A percentile compares a stretch with the other conserved stretches of the same genome.
phyloP scores from a whole-genome alignment of 2,113 vertebrate species.

The Prionailurus bengalensis region DNA sequence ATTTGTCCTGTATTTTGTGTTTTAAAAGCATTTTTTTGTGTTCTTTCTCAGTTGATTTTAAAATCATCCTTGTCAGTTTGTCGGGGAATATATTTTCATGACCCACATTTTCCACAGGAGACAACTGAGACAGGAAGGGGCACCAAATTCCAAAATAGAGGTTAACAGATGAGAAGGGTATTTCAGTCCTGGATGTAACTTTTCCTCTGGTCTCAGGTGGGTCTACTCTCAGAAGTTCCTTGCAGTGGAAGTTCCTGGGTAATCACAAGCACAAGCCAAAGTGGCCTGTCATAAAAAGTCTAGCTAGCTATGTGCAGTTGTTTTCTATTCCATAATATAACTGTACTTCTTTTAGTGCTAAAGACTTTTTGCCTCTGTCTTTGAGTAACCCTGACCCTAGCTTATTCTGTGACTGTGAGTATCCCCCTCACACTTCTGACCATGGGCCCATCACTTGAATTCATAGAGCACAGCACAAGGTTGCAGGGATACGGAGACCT shows the following conservation, averaged over 20 bases:
- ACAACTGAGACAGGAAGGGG: not conserved
- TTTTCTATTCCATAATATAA: not conserved
- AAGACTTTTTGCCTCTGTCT: not conserved
- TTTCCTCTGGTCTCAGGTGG: not conserved
- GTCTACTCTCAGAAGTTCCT: not conserved
- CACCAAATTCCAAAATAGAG: not conserved
- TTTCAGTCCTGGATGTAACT: not conserved
- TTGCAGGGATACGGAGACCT: not conserved
- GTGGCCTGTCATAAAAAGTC: not conserved
- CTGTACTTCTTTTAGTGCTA: not conserved
- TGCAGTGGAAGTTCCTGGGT: not conserved
- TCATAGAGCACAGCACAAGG: not conserved
- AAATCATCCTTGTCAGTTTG: not conserved
- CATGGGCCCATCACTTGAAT: not conserved
- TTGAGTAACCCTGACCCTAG: not conserved
- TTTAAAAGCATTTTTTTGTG: conserved; percentile 44
- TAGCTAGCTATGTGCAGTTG: not conserved
- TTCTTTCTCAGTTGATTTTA: not conserved
- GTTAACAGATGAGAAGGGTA: not conserved
- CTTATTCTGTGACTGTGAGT: not conserved
- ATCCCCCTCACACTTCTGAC: not conserved
- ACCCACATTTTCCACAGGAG: not conserved
- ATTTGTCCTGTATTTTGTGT: not conserved
- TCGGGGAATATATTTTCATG: not conserved
- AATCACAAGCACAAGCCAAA: not conserved